Evolutionary conservation across 2,888 invertebrate species (phyloP).

Genomic region (Halictus quadricinctus): DNA sequence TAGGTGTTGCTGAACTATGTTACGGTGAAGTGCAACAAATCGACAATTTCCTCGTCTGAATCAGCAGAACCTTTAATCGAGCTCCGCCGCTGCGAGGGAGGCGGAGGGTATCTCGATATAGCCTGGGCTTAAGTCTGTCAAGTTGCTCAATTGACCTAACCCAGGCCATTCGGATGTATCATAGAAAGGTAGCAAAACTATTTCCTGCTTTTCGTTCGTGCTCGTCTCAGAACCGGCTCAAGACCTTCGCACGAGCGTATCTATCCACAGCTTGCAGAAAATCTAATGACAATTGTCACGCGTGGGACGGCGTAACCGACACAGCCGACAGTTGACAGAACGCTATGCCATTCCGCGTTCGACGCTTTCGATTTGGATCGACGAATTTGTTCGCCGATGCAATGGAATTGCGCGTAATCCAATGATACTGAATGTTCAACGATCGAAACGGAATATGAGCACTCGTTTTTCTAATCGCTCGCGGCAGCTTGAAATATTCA

Average conservation of each 20-base stretch:
- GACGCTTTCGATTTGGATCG: too few species aligned
- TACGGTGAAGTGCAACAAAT: slow-evolving; percentile 38
- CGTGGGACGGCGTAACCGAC: not conserved
- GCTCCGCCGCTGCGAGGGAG: not conserved
- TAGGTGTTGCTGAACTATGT: not conserved
- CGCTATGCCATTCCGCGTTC: too few species aligned
- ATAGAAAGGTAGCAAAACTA: not conserved
- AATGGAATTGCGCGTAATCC: too few species aligned
- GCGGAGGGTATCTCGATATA: slow-evolving; percentile 6
- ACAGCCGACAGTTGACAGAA: not conserved
- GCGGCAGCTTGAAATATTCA: slow-evolving; percentile 36
- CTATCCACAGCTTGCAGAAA: not conserved
- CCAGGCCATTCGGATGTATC: not conserved
- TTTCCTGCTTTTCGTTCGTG: not conserved
- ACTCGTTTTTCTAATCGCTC: slow-evolving; percentile 26
- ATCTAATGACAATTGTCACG: not conserved
- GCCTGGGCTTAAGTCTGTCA: slow-evolving; percentile 22
- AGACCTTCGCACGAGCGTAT: not conserved
- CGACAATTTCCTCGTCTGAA: slow-evolving; percentile 55
- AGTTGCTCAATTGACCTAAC: slow-evolving; percentile 25
- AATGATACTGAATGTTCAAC: slow-evolving; percentile 15
- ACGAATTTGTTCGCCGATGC: too few species aligned
- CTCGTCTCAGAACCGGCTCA: not conserved
- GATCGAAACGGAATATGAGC: not conserved
- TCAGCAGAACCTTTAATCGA: slow-evolving; percentile 39